A percentile compares a stretch with the other conserved stretches of the same genome.
phyloP scores from a whole-genome alignment of 23 tunicate species.

The Halocynthia roretzi region DNA sequence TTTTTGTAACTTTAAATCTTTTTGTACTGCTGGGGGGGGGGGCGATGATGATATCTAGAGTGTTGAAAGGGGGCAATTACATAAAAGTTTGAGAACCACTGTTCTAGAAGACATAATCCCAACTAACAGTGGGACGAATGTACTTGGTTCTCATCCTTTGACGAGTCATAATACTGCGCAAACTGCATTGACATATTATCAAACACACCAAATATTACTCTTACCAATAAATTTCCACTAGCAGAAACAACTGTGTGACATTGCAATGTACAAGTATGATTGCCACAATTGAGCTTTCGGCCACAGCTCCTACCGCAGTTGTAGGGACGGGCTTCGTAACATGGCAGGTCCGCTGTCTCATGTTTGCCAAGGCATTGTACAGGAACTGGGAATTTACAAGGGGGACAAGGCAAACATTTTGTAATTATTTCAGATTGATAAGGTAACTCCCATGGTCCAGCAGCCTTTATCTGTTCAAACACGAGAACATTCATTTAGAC shows the following conservation, averaged over 20 bases:
- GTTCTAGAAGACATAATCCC: too few relatives aligned
- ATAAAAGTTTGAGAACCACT: too few relatives aligned
- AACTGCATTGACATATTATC: too few relatives aligned
- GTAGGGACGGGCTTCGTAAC: constrained; percentile 50
- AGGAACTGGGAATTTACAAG: constrained; percentile 53
- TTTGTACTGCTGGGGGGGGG: too few relatives aligned
- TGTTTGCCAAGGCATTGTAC: constrained; percentile 60
- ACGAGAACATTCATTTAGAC: background rate
- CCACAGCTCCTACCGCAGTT: constrained; percentile 76
- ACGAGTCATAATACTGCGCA: too few relatives aligned
- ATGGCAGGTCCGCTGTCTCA: constrained; percentile 43
- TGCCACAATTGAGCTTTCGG: constrained; percentile 43
- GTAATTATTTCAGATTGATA: constrained; percentile 11
- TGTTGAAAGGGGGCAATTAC: too few relatives aligned
- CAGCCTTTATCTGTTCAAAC: constrained; percentile 22
- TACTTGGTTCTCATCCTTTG: too few relatives aligned
- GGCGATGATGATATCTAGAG: too few relatives aligned
- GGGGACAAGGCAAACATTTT: constrained; percentile 63
- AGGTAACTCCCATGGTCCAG: constrained; percentile 88
- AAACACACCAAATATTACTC: too few relatives aligned
- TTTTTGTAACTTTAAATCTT: too few relatives aligned
- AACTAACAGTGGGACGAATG: too few relatives aligned
- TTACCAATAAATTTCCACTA: too few relatives aligned
- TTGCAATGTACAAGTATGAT: constrained; percentile 46
- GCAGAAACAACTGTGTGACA: constrained; percentile 52